Conservation (phyloP, 2,888 invertebrate species). For the Athripsodes cinereus region DNA sequence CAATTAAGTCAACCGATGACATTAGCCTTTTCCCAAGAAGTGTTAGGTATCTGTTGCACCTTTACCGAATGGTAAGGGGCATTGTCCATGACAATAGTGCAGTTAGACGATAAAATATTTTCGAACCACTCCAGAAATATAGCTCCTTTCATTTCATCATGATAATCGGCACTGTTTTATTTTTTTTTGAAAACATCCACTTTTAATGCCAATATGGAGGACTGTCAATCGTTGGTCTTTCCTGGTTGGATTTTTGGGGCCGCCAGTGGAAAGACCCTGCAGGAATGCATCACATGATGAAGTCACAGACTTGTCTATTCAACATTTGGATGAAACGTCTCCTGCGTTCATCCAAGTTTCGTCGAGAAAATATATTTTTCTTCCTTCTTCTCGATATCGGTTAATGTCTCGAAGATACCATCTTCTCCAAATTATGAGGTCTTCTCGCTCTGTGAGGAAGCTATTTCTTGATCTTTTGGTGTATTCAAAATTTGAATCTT, state of each 20-base stretch:
- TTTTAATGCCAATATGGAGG: background rate
- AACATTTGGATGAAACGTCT: background rate
- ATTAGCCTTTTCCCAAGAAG: background rate
- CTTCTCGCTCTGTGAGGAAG: background rate
- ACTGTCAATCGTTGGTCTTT: background rate
- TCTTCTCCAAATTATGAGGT: background rate
- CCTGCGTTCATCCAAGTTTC: background rate
- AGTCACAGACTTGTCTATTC: background rate
- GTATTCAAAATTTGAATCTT: background rate
- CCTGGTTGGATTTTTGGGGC: background rate
- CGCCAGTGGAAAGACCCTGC: background rate
- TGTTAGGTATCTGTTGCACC: background rate
- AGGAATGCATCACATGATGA: background rate
- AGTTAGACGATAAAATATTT: background rate
- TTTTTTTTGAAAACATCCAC: background rate
- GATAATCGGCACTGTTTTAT: conserved; percentile 2
- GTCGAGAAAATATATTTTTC: background rate
- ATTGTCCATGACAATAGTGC: background rate
- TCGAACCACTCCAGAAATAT: conserved; percentile 1
- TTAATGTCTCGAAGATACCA: background rate
- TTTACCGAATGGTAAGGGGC: conserved; percentile 17
- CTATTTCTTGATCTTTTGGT: background rate
- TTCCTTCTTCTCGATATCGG: background rate
- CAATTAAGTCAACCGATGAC: background rate
- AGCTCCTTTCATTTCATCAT: background rate